A percentile compares a stretch with the other conserved stretches of the same genome.
These are phyloP conservation scores for Chrysolina haemoptera DNA, from an alignment of 2,888 invertebrate species.

Conservation along the genomic window DNA sequence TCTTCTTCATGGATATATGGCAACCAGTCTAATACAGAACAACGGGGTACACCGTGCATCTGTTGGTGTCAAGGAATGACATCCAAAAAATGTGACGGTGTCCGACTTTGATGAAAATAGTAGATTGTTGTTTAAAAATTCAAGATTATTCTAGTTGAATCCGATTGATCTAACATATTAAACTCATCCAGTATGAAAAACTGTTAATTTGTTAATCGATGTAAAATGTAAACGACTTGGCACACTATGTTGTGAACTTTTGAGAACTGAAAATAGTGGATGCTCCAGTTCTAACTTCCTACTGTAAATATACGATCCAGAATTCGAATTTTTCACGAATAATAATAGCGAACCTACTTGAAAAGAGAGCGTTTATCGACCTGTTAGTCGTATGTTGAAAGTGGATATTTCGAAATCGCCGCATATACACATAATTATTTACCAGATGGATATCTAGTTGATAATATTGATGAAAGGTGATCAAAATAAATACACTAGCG, in stretches of 20 bases:
- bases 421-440: background rate
- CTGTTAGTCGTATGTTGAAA: constrained; percentile 16
- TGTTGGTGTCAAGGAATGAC: too few relatives aligned
- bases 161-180: background rate
- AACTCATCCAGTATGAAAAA: background rate
- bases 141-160: background rate
- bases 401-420: background rate
- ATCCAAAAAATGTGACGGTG: too few relatives aligned
- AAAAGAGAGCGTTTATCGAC: constrained; percentile 6
- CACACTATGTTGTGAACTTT: constrained; percentile 11
- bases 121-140: too few relatives aligned
- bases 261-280: constrained; percentile 38
- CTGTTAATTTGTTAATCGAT: background rate
- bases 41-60: too few relatives aligned
- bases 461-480: too few relatives aligned
- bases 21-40: too few relatives aligned
- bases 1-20: too few relatives aligned
- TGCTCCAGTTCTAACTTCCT: constrained; percentile 36
- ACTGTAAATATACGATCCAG: constrained; percentile 37
- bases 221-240: constrained; percentile 9
- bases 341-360: constrained; percentile 27
- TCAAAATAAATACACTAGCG: too few relatives aligned
- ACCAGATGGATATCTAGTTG: too few relatives aligned
- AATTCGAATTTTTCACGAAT: constrained; percentile 33
- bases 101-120: too few relatives aligned